Percentiles rank a stretch among this genome's conserved stretches.
Evolutionary conservation across 2,113 vertebrate species (phyloP).

Genomic region (Pelobates fuscus): DNA sequence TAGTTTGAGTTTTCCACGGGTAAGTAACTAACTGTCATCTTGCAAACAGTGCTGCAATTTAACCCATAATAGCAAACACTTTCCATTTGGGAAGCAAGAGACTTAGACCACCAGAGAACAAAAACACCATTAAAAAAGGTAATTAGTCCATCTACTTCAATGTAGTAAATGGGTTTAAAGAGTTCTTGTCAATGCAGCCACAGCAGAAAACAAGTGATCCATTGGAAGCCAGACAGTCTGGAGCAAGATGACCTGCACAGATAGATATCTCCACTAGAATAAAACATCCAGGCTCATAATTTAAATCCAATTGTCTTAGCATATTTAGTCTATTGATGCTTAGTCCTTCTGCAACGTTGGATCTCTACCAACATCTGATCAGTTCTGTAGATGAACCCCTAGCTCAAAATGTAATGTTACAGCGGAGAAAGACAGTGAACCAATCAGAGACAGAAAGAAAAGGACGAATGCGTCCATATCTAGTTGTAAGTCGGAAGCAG

Average conservation of each 20-base stretch:
- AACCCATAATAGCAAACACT: neutral
- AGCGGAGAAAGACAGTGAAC: too few species aligned
- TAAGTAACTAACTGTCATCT: too few species aligned
- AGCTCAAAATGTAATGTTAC: too few species aligned
- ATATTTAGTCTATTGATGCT: conserved; percentile 3
- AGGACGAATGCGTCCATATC: too few species aligned
- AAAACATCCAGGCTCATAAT: conserved; percentile 9
- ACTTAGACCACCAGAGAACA: conserved; percentile 5
- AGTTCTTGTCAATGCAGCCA: conserved; percentile 14
- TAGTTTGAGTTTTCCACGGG: too few species aligned
- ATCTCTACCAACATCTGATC: neutral
- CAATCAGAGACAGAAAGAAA: too few species aligned
- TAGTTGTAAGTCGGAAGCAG: too few species aligned
- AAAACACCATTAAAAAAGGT: neutral
- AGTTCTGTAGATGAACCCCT: neutral
- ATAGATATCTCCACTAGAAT: conserved; percentile 14
- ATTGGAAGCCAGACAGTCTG: conserved; percentile 39
- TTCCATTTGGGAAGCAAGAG: neutral
- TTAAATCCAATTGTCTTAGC: conserved; percentile 1
- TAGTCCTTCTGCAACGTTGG: neutral
- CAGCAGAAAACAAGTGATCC: conserved; percentile 25
- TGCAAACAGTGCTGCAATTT: neutral
- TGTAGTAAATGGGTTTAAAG: neutral
- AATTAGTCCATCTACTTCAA: neutral
- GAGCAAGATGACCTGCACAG: conserved; percentile 46